Evolutionary conservation across 2,888 invertebrate species (phyloP).

Genomic region (Dasypogon diadema): DNA sequence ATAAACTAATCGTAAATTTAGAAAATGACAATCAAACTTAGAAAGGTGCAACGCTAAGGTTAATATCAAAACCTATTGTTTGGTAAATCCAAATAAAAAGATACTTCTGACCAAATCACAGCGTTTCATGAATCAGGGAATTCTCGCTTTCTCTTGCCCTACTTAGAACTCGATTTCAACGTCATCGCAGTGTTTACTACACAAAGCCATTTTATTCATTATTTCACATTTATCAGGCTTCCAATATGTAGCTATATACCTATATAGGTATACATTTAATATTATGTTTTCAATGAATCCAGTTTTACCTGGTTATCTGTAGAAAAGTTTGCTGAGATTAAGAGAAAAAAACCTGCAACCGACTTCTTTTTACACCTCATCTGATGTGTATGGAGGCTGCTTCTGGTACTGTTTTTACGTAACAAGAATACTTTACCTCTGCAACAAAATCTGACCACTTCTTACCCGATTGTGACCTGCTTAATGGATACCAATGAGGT

Average conservation of each 20-base stretch:
- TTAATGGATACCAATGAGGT: constrained; percentile 12
- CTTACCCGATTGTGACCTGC: constrained; percentile 10
- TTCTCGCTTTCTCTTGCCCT: constrained; percentile 18
- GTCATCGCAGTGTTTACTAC: background rate
- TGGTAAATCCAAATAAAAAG: too few relatives aligned
- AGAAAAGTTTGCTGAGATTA: background rate
- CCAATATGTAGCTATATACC: too few relatives aligned
- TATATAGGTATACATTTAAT: background rate
- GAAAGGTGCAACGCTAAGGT: too few relatives aligned
- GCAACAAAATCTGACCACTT: background rate
- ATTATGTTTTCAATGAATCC: background rate
- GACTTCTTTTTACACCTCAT: background rate
- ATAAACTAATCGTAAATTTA: too few relatives aligned
- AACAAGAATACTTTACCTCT: background rate
- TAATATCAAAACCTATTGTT: too few relatives aligned
- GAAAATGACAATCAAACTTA: too few relatives aligned
- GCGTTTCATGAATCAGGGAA: constrained; percentile 14
- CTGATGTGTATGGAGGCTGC: background rate
- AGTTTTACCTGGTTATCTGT: background rate
- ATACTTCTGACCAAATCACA: too few relatives aligned
- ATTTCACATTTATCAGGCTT: too few relatives aligned
- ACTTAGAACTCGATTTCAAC: background rate
- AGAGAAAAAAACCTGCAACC: background rate
- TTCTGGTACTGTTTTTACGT: background rate
- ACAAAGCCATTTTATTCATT: too few relatives aligned